phyloP scores from a whole-genome alignment of 2,888 invertebrate species.

The Tanypteryx hageni region DNA sequence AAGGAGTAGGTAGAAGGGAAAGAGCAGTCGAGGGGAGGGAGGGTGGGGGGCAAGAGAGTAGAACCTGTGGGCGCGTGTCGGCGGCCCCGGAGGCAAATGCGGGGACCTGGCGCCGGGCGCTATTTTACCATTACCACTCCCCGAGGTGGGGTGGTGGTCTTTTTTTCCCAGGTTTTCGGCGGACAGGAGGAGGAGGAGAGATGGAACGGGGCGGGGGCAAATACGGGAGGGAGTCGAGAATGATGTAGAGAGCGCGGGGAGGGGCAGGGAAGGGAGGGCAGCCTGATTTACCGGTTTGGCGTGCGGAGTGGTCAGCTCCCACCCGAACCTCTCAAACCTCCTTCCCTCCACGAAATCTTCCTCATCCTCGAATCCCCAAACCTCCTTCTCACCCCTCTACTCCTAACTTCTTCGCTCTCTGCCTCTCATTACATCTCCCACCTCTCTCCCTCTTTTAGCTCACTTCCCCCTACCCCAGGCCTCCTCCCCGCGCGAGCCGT shows the following conservation, averaged over 20 bases:
- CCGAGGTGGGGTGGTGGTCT: slow-evolving; percentile 37
- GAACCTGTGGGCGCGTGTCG: neutral
- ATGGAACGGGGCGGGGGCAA: neutral
- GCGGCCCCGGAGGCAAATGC: slow-evolving; percentile 9
- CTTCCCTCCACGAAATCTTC: neutral
- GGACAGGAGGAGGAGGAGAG: neutral
- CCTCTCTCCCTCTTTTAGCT: neutral
- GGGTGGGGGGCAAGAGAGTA: neutral
- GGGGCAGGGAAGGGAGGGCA: neutral
- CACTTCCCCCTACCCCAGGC: neutral
- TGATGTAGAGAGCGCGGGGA: neutral
- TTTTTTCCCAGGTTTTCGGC: neutral
- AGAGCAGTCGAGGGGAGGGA: neutral
- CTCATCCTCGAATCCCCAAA: neutral
- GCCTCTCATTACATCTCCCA: slow-evolving; percentile 12
- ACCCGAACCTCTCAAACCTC: neutral
- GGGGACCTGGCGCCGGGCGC: neutral
- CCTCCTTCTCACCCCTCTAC: neutral
- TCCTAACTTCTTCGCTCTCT: neutral
- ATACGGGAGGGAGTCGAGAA: neutral
- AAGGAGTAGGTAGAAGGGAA: neutral
- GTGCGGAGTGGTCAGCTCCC: slow-evolving; percentile 48
- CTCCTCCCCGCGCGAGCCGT: neutral
- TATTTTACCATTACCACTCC: slow-evolving; percentile 47
- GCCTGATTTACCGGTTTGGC: slow-evolving; percentile 63